These are phyloP conservation scores for Bombus confusus DNA, from an alignment of 1,140 invertebrate species.

Conservation along the genomic window DNA sequence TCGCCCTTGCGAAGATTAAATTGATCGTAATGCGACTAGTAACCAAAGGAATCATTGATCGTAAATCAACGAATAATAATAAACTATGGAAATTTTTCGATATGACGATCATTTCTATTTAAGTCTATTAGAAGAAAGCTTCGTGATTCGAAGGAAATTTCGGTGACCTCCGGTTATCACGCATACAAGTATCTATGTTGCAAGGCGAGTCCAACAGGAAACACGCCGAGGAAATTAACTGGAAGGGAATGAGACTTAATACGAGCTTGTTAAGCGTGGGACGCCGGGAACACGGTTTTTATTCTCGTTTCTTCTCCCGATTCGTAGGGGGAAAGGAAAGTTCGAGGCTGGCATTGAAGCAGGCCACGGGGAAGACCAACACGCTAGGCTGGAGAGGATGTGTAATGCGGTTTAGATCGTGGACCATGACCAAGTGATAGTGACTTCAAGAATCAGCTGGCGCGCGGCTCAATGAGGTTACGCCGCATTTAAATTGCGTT, in stretches of 20 bases:
- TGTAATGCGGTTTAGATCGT: constrained; percentile 35
- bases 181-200: background rate
- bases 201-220: constrained; percentile 16
- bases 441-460: constrained; percentile 49
- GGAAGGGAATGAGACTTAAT: constrained; percentile 18
- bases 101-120: background rate
- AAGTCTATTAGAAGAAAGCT: background rate
- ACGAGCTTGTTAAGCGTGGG: constrained; percentile 10
- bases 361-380: background rate
- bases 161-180: background rate
- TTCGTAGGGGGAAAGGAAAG: constrained; percentile 11
- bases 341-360: background rate
- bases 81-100: background rate
- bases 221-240: constrained; percentile 24
- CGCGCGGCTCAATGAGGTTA: constrained; percentile 20
- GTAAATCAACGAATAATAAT: background rate
- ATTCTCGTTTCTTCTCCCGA: constrained; percentile 1
- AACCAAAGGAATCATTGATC: background rate
- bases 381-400: constrained; percentile 11
- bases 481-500: constrained; percentile 45
- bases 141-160: background rate
- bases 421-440: constrained; percentile 59
- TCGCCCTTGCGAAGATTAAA: background rate
- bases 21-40: background rate
- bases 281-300: constrained; percentile 1